Conservation (phyloP, 2,113 vertebrate species). For the Siniperca knerii region DNA sequence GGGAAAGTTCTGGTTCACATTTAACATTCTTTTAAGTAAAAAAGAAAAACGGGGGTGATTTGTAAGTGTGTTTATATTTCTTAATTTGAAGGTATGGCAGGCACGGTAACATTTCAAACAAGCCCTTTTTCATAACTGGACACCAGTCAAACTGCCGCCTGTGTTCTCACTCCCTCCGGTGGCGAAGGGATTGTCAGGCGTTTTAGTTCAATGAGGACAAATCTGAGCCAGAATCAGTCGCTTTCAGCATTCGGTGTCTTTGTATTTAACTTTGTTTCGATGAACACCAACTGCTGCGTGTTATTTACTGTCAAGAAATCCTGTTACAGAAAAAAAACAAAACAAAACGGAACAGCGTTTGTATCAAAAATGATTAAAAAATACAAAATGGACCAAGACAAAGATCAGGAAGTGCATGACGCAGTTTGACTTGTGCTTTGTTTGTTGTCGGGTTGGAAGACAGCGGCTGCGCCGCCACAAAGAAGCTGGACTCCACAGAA, state of each 20-base stretch:
- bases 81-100: background rate
- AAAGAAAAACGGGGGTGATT: no score
- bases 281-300: background rate
- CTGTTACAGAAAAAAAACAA: no score
- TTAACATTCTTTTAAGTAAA: no score
- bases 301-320: background rate
- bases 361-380: slow-evolving; percentile 27
- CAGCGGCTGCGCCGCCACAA: background rate
- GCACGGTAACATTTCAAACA: background rate
- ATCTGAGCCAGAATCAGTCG: background rate
- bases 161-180: background rate
- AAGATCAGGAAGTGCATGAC: background rate
- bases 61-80: background rate
- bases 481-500: background rate
- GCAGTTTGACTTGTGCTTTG: background rate
- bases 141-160: background rate
- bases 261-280: background rate
- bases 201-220: background rate
- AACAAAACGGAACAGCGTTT: background rate
- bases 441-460: slow-evolving; percentile 2
- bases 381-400: background rate
- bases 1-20: background rate
- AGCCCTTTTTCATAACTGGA: background rate
- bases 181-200: background rate
- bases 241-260: background rate